Conservation (phyloP, 2,888 invertebrate genomes). For the Drosophila subsilvestris region DNA sequence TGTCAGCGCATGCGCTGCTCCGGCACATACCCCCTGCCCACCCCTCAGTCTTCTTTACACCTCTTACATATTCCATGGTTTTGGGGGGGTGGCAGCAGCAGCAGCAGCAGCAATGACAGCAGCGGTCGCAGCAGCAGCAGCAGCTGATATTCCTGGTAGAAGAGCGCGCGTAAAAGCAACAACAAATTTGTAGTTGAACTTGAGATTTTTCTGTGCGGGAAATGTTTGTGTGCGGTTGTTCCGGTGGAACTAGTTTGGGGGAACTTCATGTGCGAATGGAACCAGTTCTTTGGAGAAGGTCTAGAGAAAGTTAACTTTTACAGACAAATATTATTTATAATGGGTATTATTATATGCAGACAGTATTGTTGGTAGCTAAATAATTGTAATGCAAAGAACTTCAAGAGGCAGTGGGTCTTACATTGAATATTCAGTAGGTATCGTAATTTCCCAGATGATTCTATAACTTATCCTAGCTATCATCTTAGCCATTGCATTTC, state of each 20-base stretch:
- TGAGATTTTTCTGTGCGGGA: background rate
- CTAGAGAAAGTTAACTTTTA: no score
- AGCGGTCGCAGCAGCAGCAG: conserved; percentile 40
- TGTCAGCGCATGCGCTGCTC: conserved; percentile 59
- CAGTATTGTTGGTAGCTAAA: no score
- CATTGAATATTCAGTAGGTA: background rate
- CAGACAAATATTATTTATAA: no score
- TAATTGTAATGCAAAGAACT: no score
- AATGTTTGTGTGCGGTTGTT: background rate
- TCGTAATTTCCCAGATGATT: background rate
- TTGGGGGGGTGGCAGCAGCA: conserved; percentile 9
- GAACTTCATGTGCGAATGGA: no score
- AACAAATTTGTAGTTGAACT: conserved; percentile 14
- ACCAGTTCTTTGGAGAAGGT: no score
- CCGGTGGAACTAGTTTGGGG: background rate
- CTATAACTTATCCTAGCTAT: background rate
- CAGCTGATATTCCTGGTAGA: conserved; percentile 60
- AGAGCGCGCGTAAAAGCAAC: conserved; percentile 64
- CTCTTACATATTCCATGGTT: conserved; percentile 11
- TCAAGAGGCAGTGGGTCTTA: no score
- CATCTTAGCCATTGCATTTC: no score
- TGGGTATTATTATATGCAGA: no score
- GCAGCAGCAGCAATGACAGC: background rate
- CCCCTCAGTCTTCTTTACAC: background rate
- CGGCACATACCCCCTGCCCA: background rate